These are phyloP conservation scores for Dinocampus coccinellae DNA, from an alignment of 2,888 invertebrate genomes.

Conservation along the genomic window DNA sequence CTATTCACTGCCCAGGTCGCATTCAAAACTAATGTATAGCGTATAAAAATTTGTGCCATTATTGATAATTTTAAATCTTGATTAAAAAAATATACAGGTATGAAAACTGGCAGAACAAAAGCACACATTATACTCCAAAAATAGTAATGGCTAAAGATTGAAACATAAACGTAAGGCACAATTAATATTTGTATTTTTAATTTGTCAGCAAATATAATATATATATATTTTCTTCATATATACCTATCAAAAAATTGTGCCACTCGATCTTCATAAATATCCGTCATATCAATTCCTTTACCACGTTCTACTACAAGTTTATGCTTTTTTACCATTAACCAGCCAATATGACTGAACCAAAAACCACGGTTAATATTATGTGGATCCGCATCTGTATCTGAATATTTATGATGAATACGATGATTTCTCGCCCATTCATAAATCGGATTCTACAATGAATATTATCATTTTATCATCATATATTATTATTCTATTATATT, in stretches of 20 bases:
- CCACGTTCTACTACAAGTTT: background rate
- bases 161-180: background rate
- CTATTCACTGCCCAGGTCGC: conserved; percentile 75
- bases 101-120: conserved; percentile 73
- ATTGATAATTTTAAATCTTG: conserved; percentile 71
- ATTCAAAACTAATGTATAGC: conserved; percentile 72
- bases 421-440: conserved; percentile 83
- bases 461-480: background rate
- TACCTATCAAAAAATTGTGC: background rate
- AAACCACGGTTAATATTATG: conserved; percentile 87
- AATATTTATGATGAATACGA: conserved; percentile 80
- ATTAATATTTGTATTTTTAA: too few relatives aligned
- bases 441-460: conserved; percentile 72
- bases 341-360: conserved; percentile 93
- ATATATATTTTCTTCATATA: too few relatives aligned
- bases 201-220: too few relatives aligned
- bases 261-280: background rate
- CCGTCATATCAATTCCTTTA: background rate
- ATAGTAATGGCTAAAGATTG: conserved; percentile 68
- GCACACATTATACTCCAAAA: conserved; percentile 71
- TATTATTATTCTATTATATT: too few relatives aligned
- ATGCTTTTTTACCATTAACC: conserved; percentile 91
- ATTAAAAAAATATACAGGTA: conserved; percentile 73
- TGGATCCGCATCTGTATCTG: conserved; percentile 85
- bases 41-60: conserved; percentile 69